Conservation (phyloP, 2,888 invertebrate species). For the Nemotelus pantherinus region DNA sequence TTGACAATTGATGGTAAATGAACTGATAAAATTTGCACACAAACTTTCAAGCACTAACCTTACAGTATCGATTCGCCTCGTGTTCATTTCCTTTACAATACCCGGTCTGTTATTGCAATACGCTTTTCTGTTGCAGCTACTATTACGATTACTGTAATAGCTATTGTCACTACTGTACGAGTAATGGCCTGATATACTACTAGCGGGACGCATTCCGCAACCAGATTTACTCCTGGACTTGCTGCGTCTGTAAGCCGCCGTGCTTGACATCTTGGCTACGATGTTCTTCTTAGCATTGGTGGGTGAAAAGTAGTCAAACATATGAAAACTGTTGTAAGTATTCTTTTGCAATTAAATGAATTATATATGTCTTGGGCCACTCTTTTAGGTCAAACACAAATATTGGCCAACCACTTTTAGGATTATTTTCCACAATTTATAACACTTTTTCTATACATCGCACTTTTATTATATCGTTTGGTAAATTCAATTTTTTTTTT, state of each 20-base stretch:
- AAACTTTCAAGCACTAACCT: constrained; percentile 13
- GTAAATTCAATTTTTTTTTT: too few relatives aligned
- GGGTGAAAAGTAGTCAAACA: constrained; percentile 25
- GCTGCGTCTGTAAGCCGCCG: constrained; percentile 21
- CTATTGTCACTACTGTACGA: constrained; percentile 16
- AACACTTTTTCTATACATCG: constrained; percentile 1
- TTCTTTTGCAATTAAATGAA: not conserved
- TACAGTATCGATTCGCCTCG: constrained; percentile 31
- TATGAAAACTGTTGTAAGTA: constrained; percentile 15
- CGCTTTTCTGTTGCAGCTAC: constrained; percentile 7
- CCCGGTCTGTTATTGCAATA: constrained; percentile 8
- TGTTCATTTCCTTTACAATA: constrained; percentile 31
- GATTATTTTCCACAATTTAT: not conserved
- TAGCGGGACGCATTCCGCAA: constrained; percentile 10
- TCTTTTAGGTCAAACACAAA: constrained; percentile 3
- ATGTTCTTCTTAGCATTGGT: constrained; percentile 18
- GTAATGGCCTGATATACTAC: constrained; percentile 25
- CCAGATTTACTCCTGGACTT: constrained; percentile 36
- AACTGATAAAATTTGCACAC: too few relatives aligned
- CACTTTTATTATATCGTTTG: too few relatives aligned
- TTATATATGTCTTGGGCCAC: constrained; percentile 1
- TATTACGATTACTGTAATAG: constrained; percentile 1
- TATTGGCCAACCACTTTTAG: not conserved
- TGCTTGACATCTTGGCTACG: constrained; percentile 36
- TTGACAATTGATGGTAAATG: too few relatives aligned